Percentiles rank a stretch among this genome's conserved stretches.
phyloP scores from a whole-genome alignment of 2,113 vertebrate species.

The Actinemys pallida region DNA sequence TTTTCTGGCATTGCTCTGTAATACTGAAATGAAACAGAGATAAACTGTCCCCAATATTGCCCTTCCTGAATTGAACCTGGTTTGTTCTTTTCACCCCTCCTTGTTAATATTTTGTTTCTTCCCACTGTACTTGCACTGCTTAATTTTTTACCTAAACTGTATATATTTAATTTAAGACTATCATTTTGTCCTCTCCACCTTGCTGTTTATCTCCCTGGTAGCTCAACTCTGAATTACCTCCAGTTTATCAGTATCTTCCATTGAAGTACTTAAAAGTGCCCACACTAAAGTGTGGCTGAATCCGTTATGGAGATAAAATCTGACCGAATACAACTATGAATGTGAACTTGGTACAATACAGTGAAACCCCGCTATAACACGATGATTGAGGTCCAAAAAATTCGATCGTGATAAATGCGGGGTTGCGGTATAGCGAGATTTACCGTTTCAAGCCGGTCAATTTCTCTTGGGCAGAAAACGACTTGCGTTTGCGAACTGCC shows the following conservation, averaged over 20 bases:
- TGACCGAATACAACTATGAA: background rate
- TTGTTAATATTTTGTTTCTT: background rate
- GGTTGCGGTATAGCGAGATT: too few relatives aligned
- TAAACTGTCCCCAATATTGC: background rate
- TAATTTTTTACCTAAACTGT: background rate
- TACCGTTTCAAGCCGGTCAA: too few relatives aligned
- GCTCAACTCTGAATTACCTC: background rate
- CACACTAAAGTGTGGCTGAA: background rate
- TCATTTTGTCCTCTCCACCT: background rate
- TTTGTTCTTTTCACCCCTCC: background rate
- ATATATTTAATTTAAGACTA: background rate
- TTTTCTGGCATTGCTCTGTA: background rate
- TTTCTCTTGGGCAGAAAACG: too few relatives aligned
- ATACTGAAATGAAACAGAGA: background rate
- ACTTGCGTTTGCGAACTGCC: too few relatives aligned
- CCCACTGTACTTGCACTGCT: background rate
- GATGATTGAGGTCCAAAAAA: too few relatives aligned
- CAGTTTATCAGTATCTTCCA: background rate
- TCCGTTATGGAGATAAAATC: background rate
- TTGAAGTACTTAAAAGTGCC: background rate
- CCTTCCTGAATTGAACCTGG: background rate
- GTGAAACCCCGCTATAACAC: too few relatives aligned
- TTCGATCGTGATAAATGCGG: too few relatives aligned
- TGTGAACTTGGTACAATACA: background rate
- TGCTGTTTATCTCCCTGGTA: background rate